Evolutionary conservation across 2,113 vertebrate genomes (phyloP), one percentile per base, ranked within the genome.

Genomic region (Esox niger): DNA sequence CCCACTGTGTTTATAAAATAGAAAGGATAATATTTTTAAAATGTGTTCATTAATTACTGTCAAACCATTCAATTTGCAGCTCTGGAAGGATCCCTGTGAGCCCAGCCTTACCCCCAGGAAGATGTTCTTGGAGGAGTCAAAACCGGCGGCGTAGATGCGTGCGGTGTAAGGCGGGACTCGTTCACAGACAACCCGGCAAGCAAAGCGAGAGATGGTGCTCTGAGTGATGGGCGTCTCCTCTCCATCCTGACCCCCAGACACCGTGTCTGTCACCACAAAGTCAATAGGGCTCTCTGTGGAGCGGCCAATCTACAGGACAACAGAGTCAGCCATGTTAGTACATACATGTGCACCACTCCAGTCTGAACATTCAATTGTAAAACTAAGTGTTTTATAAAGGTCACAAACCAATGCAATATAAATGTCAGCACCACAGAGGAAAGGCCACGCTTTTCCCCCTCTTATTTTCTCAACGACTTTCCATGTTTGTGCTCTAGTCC

Each of bases 91-190:
- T 43, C 5, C 56, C 25, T 58, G 26, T 29, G 27, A 58, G 38
- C 25, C 26, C 43, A 11, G 17, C 5, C 33, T 91, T 84, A 99
- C 97, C 86, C 97, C 97, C 21, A 99, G 95, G 84, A 99, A 99
- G 86, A 99, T 99, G 82, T 99, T 99, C 90, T 96, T 99, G 68
- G 97, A 99, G 0, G 97, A 95, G 88, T 99, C 97, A 10, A 99
- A 99, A 26, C 97, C 97, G 6, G 97, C 97, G 47, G 97, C 97
- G 9, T 94, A 98, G 86, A 99, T 98, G 73, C 96, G 92, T 20
- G 95, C 97, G 0, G 94, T 98, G 77, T 90, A 98, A 0, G 97
- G 97, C 0, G 93, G 93, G 38, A 69, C 93, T 10, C 97, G 91
- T 79, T 99, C 95, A 13, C 97, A 99, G 76, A 98, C 95, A 6